Evolutionary conservation across 2,113 vertebrate species (phyloP).

Genomic region (Leptocoma aspasia): DNA sequence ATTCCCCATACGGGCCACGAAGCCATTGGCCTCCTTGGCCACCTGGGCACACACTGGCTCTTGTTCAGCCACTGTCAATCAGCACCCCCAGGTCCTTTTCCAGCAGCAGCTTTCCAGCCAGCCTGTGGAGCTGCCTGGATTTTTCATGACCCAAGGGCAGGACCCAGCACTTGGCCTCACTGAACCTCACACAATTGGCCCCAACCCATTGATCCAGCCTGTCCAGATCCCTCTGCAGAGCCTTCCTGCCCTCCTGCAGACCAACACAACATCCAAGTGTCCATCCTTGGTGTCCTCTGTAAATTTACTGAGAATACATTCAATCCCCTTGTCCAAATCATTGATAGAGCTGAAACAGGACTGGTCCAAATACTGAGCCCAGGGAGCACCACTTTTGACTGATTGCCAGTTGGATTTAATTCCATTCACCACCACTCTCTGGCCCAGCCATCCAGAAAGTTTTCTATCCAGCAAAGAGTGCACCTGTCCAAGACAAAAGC

Average conservation of each 20-base stretch:
- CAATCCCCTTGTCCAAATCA: background rate
- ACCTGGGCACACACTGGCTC: background rate
- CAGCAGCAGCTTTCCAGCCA: background rate
- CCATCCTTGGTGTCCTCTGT: background rate
- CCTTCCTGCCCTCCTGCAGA: background rate
- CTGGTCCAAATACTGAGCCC: background rate
- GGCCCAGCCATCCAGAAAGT: background rate
- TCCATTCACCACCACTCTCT: background rate
- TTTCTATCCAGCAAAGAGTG: background rate
- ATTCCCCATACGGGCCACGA: rapidly evolving
- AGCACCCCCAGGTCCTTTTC: background rate
- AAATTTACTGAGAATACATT: background rate
- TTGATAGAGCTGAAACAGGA: background rate
- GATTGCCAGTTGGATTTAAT: background rate
- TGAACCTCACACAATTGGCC: background rate
- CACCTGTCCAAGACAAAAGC: background rate
- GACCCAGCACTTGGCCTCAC: rapidly evolving
- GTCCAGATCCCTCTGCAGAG: background rate
- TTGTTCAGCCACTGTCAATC: background rate
- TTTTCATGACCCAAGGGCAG: background rate
- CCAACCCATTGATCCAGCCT: background rate
- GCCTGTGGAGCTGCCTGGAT: background rate
- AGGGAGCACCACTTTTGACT: background rate
- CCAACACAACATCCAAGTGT: rapidly evolving
- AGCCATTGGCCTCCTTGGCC: background rate